Evolutionary conservation across 2,113 vertebrate genomes (phyloP).

Genomic region (Catagonus wagneri): DNA sequence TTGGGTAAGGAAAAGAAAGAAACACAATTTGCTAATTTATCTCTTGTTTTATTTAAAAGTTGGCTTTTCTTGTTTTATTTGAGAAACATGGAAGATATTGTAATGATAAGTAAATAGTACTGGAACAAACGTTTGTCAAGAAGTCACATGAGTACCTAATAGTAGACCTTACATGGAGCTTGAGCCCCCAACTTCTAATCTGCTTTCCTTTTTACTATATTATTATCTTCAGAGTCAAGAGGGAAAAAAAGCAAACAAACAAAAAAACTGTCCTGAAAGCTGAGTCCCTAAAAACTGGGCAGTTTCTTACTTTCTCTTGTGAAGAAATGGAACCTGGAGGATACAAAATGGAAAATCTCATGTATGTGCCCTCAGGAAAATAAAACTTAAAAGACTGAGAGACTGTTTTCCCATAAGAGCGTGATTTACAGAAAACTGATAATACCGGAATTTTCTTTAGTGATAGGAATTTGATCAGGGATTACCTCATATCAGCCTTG

Average conservation of each 20-base stretch:
- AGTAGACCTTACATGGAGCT: neutral
- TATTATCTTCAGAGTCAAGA: neutral
- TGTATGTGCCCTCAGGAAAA: neutral
- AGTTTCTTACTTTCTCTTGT: neutral
- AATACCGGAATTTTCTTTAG: neutral
- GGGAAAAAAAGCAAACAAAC: neutral
- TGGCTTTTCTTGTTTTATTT: neutral
- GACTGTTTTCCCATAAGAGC: neutral
- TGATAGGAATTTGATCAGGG: neutral
- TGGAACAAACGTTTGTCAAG: neutral
- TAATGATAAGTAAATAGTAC: neutral
- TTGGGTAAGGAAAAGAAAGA: neutral
- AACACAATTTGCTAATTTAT: neutral
- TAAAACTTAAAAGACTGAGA: neutral
- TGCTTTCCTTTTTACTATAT: neutral
- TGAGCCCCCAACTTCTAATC: neutral
- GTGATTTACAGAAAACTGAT: neutral
- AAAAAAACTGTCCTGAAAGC: neutral
- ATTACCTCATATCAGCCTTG: neutral
- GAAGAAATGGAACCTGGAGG: neutral
- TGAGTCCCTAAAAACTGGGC: neutral
- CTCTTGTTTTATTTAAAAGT: slow-evolving; percentile 20
- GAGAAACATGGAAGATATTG: neutral
- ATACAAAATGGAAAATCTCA: neutral
- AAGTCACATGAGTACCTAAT: neutral